Conservation (phyloP, 2,888 invertebrate genomes). For the Girardia tigrina region DNA sequence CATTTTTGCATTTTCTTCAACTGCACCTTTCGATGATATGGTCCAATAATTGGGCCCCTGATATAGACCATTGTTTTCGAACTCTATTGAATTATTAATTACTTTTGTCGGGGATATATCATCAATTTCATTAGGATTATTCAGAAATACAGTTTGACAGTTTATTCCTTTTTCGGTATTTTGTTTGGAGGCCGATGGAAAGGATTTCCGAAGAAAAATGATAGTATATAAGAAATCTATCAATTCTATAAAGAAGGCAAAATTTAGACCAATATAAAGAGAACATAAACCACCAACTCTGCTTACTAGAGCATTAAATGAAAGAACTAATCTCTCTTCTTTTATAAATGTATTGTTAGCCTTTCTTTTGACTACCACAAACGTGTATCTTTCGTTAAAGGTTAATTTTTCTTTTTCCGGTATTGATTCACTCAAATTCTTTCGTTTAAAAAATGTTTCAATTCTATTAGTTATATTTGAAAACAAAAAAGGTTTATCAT, state of each 20-base stretch:
- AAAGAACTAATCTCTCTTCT: constrained; percentile 35
- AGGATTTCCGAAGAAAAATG: neutral
- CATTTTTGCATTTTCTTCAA: neutral
- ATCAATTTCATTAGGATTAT: neutral
- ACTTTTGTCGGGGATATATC: neutral
- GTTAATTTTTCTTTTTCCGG: neutral
- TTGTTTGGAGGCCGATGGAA: neutral
- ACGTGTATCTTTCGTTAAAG: constrained; percentile 35
- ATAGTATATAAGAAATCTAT: constrained; percentile 33
- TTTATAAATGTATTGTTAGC: constrained; percentile 35
- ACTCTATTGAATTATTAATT: neutral
- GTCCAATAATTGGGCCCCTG: neutral
- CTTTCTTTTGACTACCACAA: constrained; percentile 32
- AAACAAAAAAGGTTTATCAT: neutral
- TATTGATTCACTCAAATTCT: constrained; percentile 11
- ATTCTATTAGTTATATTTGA: neutral
- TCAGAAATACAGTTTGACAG: neutral
- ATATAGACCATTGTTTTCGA: neutral
- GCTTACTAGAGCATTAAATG: constrained; percentile 36
- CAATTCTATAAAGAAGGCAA: constrained; percentile 36
- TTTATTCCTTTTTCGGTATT: neutral
- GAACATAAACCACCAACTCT: constrained; percentile 37
- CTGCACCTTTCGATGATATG: neutral
- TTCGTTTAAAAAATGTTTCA: neutral
- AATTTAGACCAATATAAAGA: constrained; percentile 36